Evolutionary conservation across 2,797 vertebrate species (phyloP), one percentile per base, ranked within the genome.

Genomic region (Eremophila alpestris): DNA sequence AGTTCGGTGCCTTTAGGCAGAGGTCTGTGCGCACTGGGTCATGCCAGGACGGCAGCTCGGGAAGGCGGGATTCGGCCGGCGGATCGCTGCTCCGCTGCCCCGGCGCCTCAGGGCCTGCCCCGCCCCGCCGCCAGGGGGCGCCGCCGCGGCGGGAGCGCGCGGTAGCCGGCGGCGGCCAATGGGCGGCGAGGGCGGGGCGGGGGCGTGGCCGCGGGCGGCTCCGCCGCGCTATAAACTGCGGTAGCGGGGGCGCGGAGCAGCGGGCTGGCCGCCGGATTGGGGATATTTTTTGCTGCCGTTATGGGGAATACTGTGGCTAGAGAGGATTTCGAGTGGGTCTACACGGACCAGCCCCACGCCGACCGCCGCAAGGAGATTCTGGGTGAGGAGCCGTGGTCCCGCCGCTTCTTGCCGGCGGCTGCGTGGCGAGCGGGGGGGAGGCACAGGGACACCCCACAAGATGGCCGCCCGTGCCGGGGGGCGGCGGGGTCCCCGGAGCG

Each of bases 311-410:
- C 97, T 4, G 98, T 99, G 5, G 98, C 98, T 5, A 98, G 99
- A 2, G 99, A 99, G 22, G 99, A 99, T 85, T 99, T 98, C 63
- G 99, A 99, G 69, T 99, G 99, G 99, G 99, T 99, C 9, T 99
- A 99, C 41, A 98, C 98, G 11, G 99, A 99, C 79, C 98, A 99
- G 97, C 99, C 99, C 3, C 99, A 99, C 46, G 98, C 99, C 9
- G 98, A 98, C 95, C 97, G 99, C 79, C 98, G 99, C 82, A 98
- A 98, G 91, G 98, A 98, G 95, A 99, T 99, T 54, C 88, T 99
- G 88, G 98, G 99, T 99, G 97, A 99, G 99, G 18, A 63, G 51
- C 8, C 21, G 13, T 4, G 15, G 36, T 2, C 32, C 26, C 12
- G 30, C 45, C 15, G 56, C 40, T 46, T 32, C 38, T 45, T 58